Evolutionary conservation across 2,888 invertebrate species (phyloP).

Genomic region (Geophilus truncorum): DNA sequence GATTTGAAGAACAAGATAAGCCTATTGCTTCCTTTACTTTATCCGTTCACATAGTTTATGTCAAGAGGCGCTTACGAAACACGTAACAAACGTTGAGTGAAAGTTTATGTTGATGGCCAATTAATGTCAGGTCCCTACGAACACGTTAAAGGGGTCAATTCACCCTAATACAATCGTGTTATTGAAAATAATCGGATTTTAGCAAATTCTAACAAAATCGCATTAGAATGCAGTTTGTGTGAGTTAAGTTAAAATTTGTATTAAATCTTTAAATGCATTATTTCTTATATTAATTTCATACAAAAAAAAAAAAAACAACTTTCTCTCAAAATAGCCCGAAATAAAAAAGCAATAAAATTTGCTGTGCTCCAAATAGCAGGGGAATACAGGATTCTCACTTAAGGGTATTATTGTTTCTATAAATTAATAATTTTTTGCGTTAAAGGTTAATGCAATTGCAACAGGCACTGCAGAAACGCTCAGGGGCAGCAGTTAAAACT

Average conservation of each 20-base stretch:
- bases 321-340: no score
- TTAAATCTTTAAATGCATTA: no score
- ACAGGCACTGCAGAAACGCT: neutral
- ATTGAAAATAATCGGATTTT: neutral
- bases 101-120: neutral
- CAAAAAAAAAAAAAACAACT: no score
- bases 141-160: slow-evolving; percentile 6
- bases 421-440: no score
- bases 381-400: no score
- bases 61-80: neutral
- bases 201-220: neutral
- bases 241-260: no score
- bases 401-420: no score
- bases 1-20: neutral
- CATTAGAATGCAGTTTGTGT: neutral
- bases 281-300: no score
- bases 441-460: no score
- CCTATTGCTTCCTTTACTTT: slow-evolving; percentile 13
- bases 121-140: slow-evolving; percentile 1
- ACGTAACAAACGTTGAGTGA: neutral
- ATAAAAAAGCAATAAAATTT: no score
- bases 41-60: slow-evolving; percentile 19
- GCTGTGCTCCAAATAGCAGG: no score
- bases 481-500: neutral
- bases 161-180: neutral